Base-by-base conservation (phyloP, 2,113 vertebrate genomes). In the Dasyornis broadbenti region DNA sequence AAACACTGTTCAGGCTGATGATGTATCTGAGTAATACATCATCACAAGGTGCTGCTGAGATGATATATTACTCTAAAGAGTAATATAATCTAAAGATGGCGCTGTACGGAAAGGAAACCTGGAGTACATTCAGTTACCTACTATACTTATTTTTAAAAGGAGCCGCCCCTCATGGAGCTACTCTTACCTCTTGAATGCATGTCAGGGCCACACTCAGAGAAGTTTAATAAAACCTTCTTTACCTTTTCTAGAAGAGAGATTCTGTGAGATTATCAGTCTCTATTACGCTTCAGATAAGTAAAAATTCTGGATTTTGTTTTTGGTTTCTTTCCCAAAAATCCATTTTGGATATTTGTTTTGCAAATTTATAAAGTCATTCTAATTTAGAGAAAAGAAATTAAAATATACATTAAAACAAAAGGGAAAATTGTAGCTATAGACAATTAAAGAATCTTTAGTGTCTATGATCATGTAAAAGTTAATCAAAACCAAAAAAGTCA, bases 21-120 rank as follows among this genome's bases (percentile, higher is more conserved):
- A 95, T 94, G 53, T 82, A 96, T 97, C 87, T 93, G 39, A 96
- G 76, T 52, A 95, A 97, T 97, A 88, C 44, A 97, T 97, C 96
- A 97, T 82, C 70, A 95, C 76, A 94, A 96, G 82, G 86, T 94
- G 82, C 26, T 93, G 86, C 54, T 90, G 84, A 91, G 82, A 71
- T 95, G 89, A 98, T 97, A 49, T 78, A 94, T 97, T 89, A 49
- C 75, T 64, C 44, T 20, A 45, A 20, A 45, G 44, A 45, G 44
- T 20, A 45, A 45, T 45, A 45, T 45, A 45, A 9, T 45, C 59
- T 86, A 86, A 97, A 97, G 95, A 95, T 91, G 86, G 69, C 2
- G 1, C 52, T 94, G 30, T 76, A 73, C 49, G 73, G 93, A 91
- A 90, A 73, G 60, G 69, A 92, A 95, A 78, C 33, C 30, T 81